Conservation (phyloP, 2,113 vertebrate species). For the Myanophis thanlyinensis region DNA sequence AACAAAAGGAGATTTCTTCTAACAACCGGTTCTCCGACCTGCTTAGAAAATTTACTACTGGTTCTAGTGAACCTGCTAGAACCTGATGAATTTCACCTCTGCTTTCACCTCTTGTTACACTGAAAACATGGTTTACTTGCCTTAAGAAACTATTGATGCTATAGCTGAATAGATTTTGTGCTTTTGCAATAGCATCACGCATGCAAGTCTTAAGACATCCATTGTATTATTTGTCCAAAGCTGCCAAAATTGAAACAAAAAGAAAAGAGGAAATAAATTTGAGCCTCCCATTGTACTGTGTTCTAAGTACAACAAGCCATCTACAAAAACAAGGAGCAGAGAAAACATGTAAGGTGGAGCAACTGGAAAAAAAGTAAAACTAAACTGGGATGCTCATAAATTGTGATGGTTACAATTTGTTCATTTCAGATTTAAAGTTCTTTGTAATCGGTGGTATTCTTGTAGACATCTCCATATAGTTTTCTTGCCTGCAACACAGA, state of each 20-base stretch:
- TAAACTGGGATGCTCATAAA: not conserved
- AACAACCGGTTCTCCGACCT: too few relatives aligned
- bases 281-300: not conserved
- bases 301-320: not conserved
- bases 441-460: not conserved
- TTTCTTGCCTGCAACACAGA: not conserved
- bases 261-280: not conserved
- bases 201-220: not conserved
- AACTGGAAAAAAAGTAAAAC: not conserved
- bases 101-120: too few relatives aligned
- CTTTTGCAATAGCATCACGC: not conserved
- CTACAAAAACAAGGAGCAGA: not conserved
- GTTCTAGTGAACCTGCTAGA: too few relatives aligned
- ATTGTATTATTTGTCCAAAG: not conserved
- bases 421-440: not conserved
- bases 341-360: not conserved
- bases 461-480: not conserved
- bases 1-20: too few relatives aligned
- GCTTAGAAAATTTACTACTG: too few relatives aligned
- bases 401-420: not conserved
- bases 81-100: too few relatives aligned
- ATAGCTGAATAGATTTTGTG: not conserved
- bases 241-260: not conserved
- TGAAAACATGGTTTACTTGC: fast-evolving
- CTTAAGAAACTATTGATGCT: not conserved